Conservation (phyloP, 1,140 invertebrate genomes). For the Pseudomyrmex concolor region DNA sequence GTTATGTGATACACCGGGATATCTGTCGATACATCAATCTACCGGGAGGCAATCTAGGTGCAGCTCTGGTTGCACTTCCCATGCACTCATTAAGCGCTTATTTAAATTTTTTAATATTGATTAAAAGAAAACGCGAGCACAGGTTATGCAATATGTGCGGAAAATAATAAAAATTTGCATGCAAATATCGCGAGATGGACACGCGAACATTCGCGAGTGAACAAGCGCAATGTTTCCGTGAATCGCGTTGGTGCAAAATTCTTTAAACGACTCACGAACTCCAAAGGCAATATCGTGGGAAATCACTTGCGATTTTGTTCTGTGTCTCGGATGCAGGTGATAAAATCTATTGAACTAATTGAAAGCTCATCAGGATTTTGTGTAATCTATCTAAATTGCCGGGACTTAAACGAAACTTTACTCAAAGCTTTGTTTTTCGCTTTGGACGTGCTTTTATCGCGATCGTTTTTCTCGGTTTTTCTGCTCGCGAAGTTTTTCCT, state of each 20-base stretch:
- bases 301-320: background rate
- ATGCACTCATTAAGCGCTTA: background rate
- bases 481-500: background rate
- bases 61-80: background rate
- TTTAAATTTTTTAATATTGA: background rate
- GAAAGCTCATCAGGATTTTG: constrained; percentile 35
- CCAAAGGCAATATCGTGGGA: background rate
- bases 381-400: constrained; percentile 27
- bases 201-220: background rate
- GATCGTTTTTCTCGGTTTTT: background rate
- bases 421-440: constrained; percentile 3
- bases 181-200: too few species aligned
- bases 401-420: constrained; percentile 22
- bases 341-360: constrained; percentile 31
- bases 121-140: background rate
- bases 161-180: too few species aligned
- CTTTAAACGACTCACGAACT: constrained; percentile 14
- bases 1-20: background rate
- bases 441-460: background rate
- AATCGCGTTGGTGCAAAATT: background rate
- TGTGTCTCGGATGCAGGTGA: background rate
- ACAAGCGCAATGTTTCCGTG: background rate
- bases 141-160: too few species aligned
- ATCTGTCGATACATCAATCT: background rate
- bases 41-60: background rate